These are phyloP conservation scores for Pelvicachromis taeniatus DNA, from an alignment of 2,113 vertebrate species.

Conservation along the genomic window DNA sequence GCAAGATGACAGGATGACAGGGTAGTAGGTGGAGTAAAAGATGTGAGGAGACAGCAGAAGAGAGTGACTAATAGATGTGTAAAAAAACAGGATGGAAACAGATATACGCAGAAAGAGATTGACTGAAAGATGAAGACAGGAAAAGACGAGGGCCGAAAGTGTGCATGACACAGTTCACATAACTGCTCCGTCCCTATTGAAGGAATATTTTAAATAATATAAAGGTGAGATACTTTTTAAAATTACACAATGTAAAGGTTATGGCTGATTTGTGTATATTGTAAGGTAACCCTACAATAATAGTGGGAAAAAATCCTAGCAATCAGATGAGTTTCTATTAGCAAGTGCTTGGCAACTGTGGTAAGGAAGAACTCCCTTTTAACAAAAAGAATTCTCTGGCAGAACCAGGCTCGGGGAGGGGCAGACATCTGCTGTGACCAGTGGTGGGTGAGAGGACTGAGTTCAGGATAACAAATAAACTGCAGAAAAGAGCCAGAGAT, in stretches of 20 bases:
- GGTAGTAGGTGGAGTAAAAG: neutral
- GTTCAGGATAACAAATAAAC: neutral
- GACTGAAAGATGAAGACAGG: neutral
- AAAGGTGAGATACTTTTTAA: neutral
- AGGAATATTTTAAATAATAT: rapidly evolving
- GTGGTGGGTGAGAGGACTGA: neutral
- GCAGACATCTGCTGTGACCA: rapidly evolving
- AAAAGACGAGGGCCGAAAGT: neutral
- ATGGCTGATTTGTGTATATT: neutral
- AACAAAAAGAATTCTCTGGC: neutral
- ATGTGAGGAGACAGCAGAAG: neutral
- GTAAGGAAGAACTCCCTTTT: rapidly evolving
- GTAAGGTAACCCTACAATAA: neutral
- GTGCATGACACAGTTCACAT: neutral
- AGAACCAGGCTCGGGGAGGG: neutral
- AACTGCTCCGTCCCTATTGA: neutral
- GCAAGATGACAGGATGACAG: conserved; percentile 21
- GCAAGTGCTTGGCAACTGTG: neutral
- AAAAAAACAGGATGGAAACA: neutral
- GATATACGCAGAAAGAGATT: neutral
- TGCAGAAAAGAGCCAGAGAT: neutral
- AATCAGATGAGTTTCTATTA: neutral
- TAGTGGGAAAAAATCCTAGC: neutral
- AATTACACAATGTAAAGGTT: neutral
- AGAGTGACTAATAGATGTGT: neutral